phyloP scores from a whole-genome alignment of 2,888 invertebrate species.

The Halictus ligatus region DNA sequence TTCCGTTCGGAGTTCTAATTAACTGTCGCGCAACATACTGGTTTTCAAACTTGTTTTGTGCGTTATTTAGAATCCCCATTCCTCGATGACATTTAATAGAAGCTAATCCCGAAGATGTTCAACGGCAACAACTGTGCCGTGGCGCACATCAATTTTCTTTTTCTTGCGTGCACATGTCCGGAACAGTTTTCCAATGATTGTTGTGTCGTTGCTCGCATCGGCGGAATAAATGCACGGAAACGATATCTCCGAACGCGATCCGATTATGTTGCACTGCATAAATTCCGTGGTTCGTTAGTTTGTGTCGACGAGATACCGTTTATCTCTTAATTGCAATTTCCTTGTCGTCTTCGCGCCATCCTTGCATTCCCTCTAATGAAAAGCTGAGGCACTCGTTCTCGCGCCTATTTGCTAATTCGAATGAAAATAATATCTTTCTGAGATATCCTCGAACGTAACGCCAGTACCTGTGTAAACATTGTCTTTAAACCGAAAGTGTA shows the following conservation, averaged over 20 bases:
- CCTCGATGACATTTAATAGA: constrained; percentile 52
- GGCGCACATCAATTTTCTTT: neutral
- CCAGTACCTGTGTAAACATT: neutral
- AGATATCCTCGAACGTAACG: neutral
- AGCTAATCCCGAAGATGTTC: constrained; percentile 44
- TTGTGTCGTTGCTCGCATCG: constrained; percentile 24
- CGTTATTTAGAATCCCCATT: constrained; percentile 41
- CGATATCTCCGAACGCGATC: constrained; percentile 29
- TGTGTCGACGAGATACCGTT: neutral
- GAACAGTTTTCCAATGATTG: neutral
- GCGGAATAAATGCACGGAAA: constrained; percentile 5
- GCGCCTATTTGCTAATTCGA: neutral
- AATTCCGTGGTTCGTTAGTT: neutral
- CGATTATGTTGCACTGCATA: constrained; percentile 29
- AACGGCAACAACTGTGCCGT: neutral
- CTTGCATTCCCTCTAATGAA: constrained; percentile 6
- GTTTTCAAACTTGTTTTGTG: constrained; percentile 54
- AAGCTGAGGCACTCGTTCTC: neutral
- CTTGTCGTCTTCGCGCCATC: constrained; percentile 10
- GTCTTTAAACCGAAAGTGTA: neutral
- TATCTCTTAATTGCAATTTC: constrained; percentile 57
- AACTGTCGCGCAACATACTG: constrained; percentile 48
- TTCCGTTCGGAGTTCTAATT: constrained; percentile 52
- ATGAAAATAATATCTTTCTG: neutral
- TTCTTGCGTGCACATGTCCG: neutral